These are phyloP conservation scores for Cryptophagus acutangulus DNA, from an alignment of 2,888 invertebrate species.

Conservation along the genomic window DNA sequence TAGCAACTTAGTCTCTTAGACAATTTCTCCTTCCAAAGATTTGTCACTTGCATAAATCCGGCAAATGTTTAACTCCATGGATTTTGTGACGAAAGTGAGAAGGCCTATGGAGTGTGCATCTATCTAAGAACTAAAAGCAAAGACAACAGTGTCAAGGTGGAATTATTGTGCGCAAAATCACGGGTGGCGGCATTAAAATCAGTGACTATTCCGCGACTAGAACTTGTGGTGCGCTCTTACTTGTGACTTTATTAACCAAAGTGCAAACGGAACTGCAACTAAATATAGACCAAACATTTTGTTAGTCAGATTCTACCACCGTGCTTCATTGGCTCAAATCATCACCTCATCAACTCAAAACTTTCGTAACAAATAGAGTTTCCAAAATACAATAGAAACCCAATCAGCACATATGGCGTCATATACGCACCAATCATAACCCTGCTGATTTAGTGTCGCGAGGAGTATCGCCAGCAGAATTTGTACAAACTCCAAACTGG, in stretches of 20 bases:
- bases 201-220: slow-evolving; percentile 11
- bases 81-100: slow-evolving; percentile 7
- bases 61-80: slow-evolving; percentile 8
- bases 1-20: not conserved
- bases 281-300: too few species aligned
- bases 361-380: too few species aligned
- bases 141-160: not conserved
- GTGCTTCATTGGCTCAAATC: slow-evolving; percentile 12
- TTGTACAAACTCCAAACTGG: too few species aligned
- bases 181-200: slow-evolving; percentile 11
- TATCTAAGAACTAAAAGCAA: slow-evolving; percentile 3
- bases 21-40: not conserved
- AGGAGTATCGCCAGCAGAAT: too few species aligned
- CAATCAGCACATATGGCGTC: too few species aligned
- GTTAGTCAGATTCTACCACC: too few species aligned
- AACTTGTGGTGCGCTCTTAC: slow-evolving; percentile 12
- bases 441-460: too few species aligned
- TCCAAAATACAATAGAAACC: too few species aligned
- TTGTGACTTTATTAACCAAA: too few species aligned
- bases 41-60: not conserved
- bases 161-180: slow-evolving; percentile 9
- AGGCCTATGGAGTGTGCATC: slow-evolving; percentile 9
- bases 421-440: too few species aligned
- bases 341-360: too few species aligned
- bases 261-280: slow-evolving; percentile 1